A percentile compares a stretch with the other conserved stretches of the same genome.
Conservation (phyloP, 2,113 vertebrate species). For the Syngnathus typhle region DNA sequence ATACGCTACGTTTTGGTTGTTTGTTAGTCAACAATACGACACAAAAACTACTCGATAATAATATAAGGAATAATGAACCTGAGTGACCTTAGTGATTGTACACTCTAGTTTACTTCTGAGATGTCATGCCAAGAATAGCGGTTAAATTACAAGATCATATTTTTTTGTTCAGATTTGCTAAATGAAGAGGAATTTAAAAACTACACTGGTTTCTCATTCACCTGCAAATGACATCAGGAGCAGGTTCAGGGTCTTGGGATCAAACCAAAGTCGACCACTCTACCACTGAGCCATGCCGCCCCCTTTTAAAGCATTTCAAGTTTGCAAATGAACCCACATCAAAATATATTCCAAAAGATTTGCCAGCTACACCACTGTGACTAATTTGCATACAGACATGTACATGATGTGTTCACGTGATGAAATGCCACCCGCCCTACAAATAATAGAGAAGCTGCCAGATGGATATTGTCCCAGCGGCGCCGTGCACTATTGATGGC, state of each 20-base stretch:
- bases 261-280: too few relatives aligned
- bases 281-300: too few relatives aligned
- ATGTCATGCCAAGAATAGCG: not conserved
- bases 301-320: not conserved
- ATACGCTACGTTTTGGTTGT: not conserved
- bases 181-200: not conserved
- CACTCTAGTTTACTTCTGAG: not conserved
- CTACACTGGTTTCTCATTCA: too few relatives aligned
- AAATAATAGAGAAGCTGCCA: constrained; percentile 67
- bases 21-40: not conserved
- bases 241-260: too few relatives aligned
- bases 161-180: not conserved
- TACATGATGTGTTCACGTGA: constrained; percentile 55
- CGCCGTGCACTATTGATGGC: constrained; percentile 59
- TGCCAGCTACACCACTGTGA: not conserved
- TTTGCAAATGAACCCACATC: not conserved
- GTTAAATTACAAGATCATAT: not conserved
- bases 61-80: not conserved
- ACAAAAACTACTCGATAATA: not conserved
- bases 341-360: not conserved
- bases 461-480: constrained; percentile 62
- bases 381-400: not conserved
- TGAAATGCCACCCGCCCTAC: constrained; percentile 60
- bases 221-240: too few relatives aligned
- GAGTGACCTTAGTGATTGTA: not conserved